These are phyloP conservation scores for Urocolius indicus DNA, from an alignment of 2,113 vertebrate species.

Conservation along the genomic window DNA sequence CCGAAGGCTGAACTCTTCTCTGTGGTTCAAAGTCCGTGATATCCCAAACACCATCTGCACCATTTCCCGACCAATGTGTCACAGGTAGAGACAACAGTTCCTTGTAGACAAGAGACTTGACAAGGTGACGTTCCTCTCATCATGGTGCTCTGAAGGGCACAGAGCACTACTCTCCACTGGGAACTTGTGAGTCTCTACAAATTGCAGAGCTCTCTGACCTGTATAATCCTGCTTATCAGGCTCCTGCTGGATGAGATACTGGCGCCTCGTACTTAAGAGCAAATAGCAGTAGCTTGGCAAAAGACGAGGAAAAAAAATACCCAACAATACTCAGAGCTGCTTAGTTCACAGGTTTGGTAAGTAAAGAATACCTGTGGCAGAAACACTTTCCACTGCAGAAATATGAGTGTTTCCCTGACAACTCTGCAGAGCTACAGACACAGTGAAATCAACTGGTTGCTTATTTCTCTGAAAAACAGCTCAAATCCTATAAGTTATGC, in stretches of 20 bases:
- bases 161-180: fast-evolving
- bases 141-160: not conserved
- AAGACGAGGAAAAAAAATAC: not conserved
- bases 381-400: not conserved
- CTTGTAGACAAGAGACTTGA: not conserved
- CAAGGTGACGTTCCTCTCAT: not conserved
- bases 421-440: not conserved
- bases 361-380: not conserved
- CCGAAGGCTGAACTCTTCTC: not conserved
- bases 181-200: not conserved
- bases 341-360: not conserved
- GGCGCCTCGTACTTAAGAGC: not conserved
- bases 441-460: not conserved
- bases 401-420: constrained; percentile 21
- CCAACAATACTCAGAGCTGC: not conserved
- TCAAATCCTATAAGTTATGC: not conserved
- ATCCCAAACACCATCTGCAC: not conserved
- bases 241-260: not conserved
- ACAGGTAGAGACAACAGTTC: not conserved
- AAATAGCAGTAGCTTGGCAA: not conserved
- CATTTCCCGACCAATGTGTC: fast-evolving
- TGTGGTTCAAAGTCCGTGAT: not conserved
- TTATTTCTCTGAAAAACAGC: constrained; percentile 1
- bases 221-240: not conserved
- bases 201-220: not conserved